Percentiles rank a stretch among this genome's conserved stretches.
Evolutionary conservation across 1,140 invertebrate genomes (phyloP).

Genomic region (Callitettix versicolor): DNA sequence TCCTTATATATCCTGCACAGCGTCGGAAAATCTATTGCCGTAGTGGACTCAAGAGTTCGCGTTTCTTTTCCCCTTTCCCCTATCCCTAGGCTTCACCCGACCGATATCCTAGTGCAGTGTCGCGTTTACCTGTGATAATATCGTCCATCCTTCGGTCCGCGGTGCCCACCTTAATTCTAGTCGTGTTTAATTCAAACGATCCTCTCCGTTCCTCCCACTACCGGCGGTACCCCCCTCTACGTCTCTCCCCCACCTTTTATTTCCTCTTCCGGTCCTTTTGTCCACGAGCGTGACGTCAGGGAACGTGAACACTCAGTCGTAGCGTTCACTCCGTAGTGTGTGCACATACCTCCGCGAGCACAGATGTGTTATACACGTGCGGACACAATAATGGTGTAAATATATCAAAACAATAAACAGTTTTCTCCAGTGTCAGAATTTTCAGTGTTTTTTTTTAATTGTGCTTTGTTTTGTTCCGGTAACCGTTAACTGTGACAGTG

Average conservation of each 20-base stretch:
- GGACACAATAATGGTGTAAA: background rate
- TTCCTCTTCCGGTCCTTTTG: conserved; percentile 12
- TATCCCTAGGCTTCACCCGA: background rate
- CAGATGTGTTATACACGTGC: background rate
- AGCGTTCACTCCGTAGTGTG: background rate
- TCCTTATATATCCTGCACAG: too few species aligned
- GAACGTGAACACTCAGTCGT: background rate
- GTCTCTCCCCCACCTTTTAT: conserved; percentile 1
- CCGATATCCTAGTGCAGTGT: too few species aligned
- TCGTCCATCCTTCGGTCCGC: background rate
- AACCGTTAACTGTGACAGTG: background rate
- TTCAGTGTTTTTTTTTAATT: background rate
- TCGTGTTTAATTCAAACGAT: background rate
- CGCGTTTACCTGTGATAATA: too few species aligned
- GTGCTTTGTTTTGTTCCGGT: background rate
- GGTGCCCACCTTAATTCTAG: background rate
- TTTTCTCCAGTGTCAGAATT: background rate
- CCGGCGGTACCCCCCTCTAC: background rate
- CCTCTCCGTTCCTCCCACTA: background rate
- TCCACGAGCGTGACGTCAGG: conserved; percentile 6
- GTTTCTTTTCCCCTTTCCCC: background rate
- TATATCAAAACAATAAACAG: too few species aligned
- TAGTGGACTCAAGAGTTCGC: too few species aligned
- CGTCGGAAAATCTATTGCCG: too few species aligned
- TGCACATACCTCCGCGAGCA: too few species aligned